phyloP scores from a whole-genome alignment of 2,113 vertebrate genomes.

The chimpanzee (Pan troglodytes) region NHGRI_mPanTro3-v2.1_pri NC_072398.2:55004001-55004500 shows the following conservation, averaged over 20 bases:
- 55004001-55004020: not conserved
- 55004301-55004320: not conserved
- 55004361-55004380: not conserved
- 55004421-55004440: not conserved
- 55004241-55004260: not conserved
- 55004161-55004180: not conserved
- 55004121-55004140: not conserved
- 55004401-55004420: not conserved
- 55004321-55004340: not conserved
- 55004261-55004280: constrained; percentile 28
- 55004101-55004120: not conserved
- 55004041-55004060: not conserved
- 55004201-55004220: not conserved
- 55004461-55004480: not conserved
- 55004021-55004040: not conserved
- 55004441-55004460: not conserved
- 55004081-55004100: not conserved
- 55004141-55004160: not conserved
- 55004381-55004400: not conserved
- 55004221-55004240: not conserved
- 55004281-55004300: not conserved
- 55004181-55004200: not conserved
- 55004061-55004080: not conserved
- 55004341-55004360: not conserved
- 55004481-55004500: not conserved